phyloP scores from a whole-genome alignment of 2,113 vertebrate genomes.

The Ceuthmochares aereus region DNA sequence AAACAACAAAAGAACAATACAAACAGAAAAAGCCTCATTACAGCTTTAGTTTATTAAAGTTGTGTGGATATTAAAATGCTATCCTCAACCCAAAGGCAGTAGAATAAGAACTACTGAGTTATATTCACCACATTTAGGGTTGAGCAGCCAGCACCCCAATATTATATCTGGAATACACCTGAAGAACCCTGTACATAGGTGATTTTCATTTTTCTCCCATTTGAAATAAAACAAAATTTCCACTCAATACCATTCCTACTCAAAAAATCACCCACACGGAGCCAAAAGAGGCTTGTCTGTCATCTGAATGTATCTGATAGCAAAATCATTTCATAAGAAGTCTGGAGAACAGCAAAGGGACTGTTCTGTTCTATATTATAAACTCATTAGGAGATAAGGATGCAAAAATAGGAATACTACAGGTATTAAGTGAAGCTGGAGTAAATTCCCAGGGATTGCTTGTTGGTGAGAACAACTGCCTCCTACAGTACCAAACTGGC shows the following conservation, averaged over 20 bases:
- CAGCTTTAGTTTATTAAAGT: conserved; percentile 8
- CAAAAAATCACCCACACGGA: not conserved
- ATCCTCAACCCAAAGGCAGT: conserved; percentile 29
- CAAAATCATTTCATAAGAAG: not conserved
- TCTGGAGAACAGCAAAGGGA: not conserved
- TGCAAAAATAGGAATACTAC: conserved; percentile 14
- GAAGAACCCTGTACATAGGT: not conserved
- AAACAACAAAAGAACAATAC: conserved; percentile 40
- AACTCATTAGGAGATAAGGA: conserved; percentile 46
- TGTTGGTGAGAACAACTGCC: not conserved
- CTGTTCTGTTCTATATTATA: conserved; percentile 4
- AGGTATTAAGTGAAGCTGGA: conserved; percentile 44
- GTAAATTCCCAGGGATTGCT: not conserved
- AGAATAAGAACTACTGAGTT: conserved; percentile 24
- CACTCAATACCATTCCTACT: not conserved
- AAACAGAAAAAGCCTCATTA: conserved; percentile 4
- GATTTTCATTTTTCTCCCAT: accelerated
- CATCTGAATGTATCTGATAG: not conserved
- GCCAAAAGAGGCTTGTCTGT: not conserved
- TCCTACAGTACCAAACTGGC: not conserved
- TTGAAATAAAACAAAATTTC: not conserved
- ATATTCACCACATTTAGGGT: not conserved
- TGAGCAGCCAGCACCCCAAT: not conserved
- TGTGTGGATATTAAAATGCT: not conserved
- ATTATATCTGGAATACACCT: not conserved